phyloP scores from a whole-genome alignment of 2,113 vertebrate genomes.

The Atractosteus spatula region DNA sequence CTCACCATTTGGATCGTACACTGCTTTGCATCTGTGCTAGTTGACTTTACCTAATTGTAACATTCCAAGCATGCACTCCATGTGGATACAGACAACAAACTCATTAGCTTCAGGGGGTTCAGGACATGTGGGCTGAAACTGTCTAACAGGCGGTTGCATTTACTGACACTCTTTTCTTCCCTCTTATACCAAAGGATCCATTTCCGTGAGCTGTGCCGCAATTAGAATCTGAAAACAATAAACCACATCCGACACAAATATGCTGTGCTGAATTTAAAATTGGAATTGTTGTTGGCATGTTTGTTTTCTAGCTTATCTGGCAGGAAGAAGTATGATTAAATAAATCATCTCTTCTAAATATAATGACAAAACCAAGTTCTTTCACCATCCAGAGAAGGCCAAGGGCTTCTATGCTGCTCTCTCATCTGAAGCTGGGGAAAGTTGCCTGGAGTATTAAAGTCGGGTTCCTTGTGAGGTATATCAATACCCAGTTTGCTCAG shows the following conservation, averaged over 20 bases:
- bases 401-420: not conserved
- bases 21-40: no score
- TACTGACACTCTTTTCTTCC: not conserved
- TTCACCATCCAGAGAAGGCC: not conserved
- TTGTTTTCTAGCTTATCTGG: not conserved
- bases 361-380: not conserved
- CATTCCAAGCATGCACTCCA: no score
- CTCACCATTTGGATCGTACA: no score
- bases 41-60: no score
- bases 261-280: slow-evolving; percentile 4
- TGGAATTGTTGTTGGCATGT: slow-evolving; percentile 6
- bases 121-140: no score
- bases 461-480: not conserved
- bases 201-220: not conserved
- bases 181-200: not conserved
- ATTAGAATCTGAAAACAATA: not conserved
- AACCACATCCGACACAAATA: not conserved
- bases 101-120: no score
- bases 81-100: not conserved
- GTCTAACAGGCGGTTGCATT: not conserved
- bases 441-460: not conserved
- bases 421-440: not conserved
- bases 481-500: slow-evolving; percentile 9
- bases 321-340: slow-evolving; percentile 8
- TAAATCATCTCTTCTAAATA: slow-evolving; percentile 5